A percentile compares a stretch with the other conserved stretches of the same genome.
Conservation (phyloP, 2,113 vertebrate species). For the Tetrao urogallus region DNA sequence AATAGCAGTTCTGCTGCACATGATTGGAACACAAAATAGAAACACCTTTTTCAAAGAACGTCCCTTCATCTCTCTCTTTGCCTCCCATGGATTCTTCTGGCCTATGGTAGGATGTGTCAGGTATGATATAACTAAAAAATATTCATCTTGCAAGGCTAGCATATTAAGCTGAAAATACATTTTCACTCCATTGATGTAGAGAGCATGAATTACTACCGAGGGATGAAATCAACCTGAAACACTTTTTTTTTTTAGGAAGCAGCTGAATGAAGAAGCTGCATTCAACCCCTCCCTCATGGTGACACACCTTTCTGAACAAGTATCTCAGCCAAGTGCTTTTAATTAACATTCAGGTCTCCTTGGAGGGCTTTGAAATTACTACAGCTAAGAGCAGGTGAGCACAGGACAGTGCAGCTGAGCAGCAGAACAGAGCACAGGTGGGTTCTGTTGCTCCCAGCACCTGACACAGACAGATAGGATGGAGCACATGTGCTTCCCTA, state of each 20-base stretch:
- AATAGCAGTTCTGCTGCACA: neutral
- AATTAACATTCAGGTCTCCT: neutral
- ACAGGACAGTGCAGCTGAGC: accelerated
- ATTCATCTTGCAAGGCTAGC: neutral
- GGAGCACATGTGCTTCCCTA: neutral
- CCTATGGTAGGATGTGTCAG: neutral
- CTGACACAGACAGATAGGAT: neutral
- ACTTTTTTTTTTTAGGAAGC: neutral
- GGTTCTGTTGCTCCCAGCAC: neutral
- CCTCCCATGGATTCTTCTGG: neutral
- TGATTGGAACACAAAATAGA: neutral
- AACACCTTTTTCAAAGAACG: neutral
- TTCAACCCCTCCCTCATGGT: neutral
- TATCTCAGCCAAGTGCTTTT: neutral
- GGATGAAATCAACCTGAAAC: neutral
- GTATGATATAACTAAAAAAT: neutral
- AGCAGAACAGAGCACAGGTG: neutral
- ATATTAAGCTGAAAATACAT: neutral
- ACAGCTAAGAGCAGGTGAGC: neutral
- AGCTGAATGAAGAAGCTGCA: neutral
- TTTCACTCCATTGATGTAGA: neutral
- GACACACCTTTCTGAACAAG: neutral
- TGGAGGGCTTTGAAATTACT: neutral
- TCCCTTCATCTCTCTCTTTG: neutral
- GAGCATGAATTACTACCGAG: neutral